phyloP scores from a whole-genome alignment of 2,888 invertebrate species.

The Gryllus longicercus region DNA sequence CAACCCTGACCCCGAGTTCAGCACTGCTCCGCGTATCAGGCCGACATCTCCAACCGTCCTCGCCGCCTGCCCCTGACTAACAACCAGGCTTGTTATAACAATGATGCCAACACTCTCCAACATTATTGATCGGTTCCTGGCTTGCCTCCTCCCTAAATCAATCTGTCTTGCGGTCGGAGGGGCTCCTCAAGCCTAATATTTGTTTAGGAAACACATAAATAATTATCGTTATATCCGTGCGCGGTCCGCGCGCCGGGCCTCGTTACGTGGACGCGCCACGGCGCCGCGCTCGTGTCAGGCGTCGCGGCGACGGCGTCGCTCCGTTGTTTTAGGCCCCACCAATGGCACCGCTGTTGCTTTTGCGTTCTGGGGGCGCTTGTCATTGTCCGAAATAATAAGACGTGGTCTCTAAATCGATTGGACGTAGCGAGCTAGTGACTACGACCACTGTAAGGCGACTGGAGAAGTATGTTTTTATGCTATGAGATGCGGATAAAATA shows the following conservation, averaged over 20 bases:
- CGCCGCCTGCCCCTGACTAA: constrained; percentile 6
- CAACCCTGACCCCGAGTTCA: neutral
- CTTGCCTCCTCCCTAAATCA: neutral
- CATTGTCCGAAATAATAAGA: too few species aligned
- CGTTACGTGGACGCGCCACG: too few species aligned
- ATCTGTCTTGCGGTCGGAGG: neutral
- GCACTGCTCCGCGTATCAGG: neutral
- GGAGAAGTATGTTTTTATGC: too few species aligned
- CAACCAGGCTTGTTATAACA: constrained; percentile 11
- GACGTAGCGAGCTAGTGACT: too few species aligned
- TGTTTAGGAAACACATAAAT: constrained; percentile 17
- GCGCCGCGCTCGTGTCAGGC: too few species aligned
- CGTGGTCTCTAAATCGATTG: too few species aligned
- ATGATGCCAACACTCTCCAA: neutral
- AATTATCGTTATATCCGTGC: neutral
- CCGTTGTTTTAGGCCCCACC: too few species aligned
- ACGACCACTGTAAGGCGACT: too few species aligned
- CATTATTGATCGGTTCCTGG: constrained; percentile 9
- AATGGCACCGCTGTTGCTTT: too few species aligned
- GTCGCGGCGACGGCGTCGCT: too few species aligned
- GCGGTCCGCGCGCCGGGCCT: neutral
- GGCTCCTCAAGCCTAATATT: neutral
- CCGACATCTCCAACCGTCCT: neutral
- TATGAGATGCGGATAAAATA: too few species aligned
- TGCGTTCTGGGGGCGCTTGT: too few species aligned